Base-by-base conservation (phyloP, 2,113 vertebrate species). In the Aegotheles bennettii region DNA sequence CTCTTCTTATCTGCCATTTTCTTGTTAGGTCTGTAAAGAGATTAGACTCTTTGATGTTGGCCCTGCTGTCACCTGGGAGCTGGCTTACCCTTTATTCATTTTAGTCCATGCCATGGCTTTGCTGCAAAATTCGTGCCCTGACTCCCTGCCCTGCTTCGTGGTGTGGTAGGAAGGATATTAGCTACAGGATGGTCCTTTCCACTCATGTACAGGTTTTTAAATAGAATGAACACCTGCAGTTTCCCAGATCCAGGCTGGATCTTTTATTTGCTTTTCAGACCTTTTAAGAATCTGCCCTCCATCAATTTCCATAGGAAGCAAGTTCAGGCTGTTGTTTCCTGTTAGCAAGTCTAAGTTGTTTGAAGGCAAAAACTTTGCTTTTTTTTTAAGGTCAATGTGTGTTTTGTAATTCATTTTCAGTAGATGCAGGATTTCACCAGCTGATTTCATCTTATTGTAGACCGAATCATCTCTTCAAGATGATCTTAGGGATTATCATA, bases 31-130 rank as follows among this genome's bases (percentile, higher is more conserved):
- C 77, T 86, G 13, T 42, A 12, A 76, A 35, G 38, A 38, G 94
- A 93, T 96, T 80, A 91, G 10, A 10, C 14, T 47, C 53, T 89
- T 85, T 78, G 89, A 94, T 91, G 69, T n/a, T 64, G 79, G 53
- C 19, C 54, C 23, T 71, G 79, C 40, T 50, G 71, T 56, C 70
- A 71, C 51, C 19, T 75, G 76, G 92, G 93, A 79, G 33, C 40
- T 92, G 92, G 24, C 13, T 90, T 61, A 56, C 11, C 59, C 64
- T 36, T 76, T 59, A 84, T 51, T 56, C 54, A 2, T 61, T 60
- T 42, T 20, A 45, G 35, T 31, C 47, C 61, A 3, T 14, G 24
- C 4, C n/a, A 11, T 25, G 40, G 38, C 10, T 93, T 81, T 47
- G 45, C 54, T 51, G 23, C 15, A 17, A 36, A 77, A 53, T 61